Evolutionary conservation across 2,888 invertebrate species (phyloP), one percentile per base, ranked within the genome.

Genomic region (Salpingus planirostris): DNA sequence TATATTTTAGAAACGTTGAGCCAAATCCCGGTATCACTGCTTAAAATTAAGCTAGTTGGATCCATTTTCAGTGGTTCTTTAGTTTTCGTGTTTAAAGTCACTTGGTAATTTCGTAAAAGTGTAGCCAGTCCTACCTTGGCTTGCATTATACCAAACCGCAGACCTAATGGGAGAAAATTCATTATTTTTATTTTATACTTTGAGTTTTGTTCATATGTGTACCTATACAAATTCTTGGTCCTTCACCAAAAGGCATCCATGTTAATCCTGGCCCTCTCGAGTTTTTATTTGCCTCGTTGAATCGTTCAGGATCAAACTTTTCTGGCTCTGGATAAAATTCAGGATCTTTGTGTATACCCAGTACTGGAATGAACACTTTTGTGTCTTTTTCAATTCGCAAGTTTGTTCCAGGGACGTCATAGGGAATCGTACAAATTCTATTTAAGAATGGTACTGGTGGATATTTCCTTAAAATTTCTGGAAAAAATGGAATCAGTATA

Each of bases 1-100:
- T n/a, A n/a, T 60, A 64, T 44, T 68, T 74, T 21, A 22, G 26
- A 13, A 11, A 42, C 27, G 15, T 47, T 33, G 12, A 54, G 13
- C 46, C 45, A 52, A 12, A 51, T 36, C 4, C 43, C 49, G 7
- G 37, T 42, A 14, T 41, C 27, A 7, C 38, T 38, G 5, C 38
- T 12, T n/a, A 42, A 11, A 8, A 50, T 27, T 14, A 46, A 35
- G 7, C 18, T 29, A 5, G 18, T 36, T 2, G 27, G 31, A 15
- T 44, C 37, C 11, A 46, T 31, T 31, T 40, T 34, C 2, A 55
- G 13, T 1, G 54, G 56, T 3, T 34, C 21, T 25, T 39, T 27
- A 2, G 53, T 55, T 33, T 52, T 47, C 4, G 38, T 18, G 15
- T 47, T 46, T 8, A 51, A 23, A 4, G 37, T 38, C 26, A 57